Evolutionary conservation across 2,797 vertebrate genomes (phyloP).

Genomic region (Coregonus suidteri): DNA sequence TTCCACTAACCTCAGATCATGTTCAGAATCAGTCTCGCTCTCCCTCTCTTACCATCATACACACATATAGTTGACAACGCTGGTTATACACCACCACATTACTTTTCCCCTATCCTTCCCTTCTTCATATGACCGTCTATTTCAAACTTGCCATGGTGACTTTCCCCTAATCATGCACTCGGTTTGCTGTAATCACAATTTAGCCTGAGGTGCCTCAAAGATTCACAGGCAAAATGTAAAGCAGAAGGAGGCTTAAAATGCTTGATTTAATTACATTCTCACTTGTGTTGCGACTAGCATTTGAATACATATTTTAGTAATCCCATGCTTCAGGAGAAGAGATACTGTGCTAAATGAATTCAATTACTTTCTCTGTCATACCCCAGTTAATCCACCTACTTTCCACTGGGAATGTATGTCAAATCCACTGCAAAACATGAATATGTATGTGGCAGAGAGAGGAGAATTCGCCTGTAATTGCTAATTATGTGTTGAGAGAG

Average conservation of each 20-base stretch:
- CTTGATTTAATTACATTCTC: constrained; percentile 56
- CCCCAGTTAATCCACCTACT: constrained; percentile 56
- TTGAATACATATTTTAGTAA: constrained; percentile 53
- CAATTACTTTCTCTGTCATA: constrained; percentile 34
- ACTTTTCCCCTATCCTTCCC: too few relatives aligned
- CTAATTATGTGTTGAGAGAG: constrained; percentile 15
- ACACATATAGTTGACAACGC: constrained; percentile 54
- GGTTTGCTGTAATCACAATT: constrained; percentile 28
- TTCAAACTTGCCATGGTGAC: constrained; percentile 25
- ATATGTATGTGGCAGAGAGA: constrained; percentile 31
- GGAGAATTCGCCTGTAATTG: constrained; percentile 16
- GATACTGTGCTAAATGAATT: constrained; percentile 36
- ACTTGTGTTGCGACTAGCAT: constrained; percentile 51
- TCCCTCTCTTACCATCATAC: constrained; percentile 25
- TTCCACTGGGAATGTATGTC: constrained; percentile 54
- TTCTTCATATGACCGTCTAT: background rate
- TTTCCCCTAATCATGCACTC: constrained; percentile 46
- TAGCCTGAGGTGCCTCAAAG: constrained; percentile 15
- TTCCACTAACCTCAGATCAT: constrained; percentile 57
- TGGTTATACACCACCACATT: too few relatives aligned
- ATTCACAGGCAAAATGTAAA: constrained; percentile 46
- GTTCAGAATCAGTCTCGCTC: constrained; percentile 30
- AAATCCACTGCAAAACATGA: constrained; percentile 52
- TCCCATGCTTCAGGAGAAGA: constrained; percentile 46
- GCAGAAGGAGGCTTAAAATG: constrained; percentile 11